Base-by-base conservation (phyloP, 2,888 invertebrate genomes). In the Bimastos eiseni region DNA sequence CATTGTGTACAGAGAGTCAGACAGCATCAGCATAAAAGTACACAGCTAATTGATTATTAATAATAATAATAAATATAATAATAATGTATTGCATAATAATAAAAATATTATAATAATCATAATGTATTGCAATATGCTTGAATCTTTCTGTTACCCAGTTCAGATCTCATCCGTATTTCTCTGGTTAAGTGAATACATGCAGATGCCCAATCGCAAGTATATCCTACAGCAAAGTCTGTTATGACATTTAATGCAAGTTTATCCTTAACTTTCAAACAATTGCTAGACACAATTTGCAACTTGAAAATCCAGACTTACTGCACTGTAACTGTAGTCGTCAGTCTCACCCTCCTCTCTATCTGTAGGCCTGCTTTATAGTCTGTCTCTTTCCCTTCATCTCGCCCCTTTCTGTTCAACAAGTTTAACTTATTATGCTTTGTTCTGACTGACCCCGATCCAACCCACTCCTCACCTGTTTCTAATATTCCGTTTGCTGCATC, bases 361-460 rank as follows among this genome's bases (percentile, higher is more conserved):
- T 70, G 49, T 49, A 5, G 21, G 49, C 13, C 49, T 24, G 30
- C 17, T 1, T 70, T 55, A 3, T 55, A 4, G 11, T n/a, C 70
- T n/a, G 30, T 70, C 70, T 70, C 8, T 70, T n/a, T 17, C 30
- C 17, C 30, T 70, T 11, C n/a, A 21, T 49, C 24, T 49, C 44
- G 17, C 49, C 24, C 21, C 49, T 24, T 5, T 2, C 49, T 49
- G n/a, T 70, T n/a, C 70, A 70, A 70, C 70, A 70, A n/a, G 70
- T 70, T 70, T 70, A n/a, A 70, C 70, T 70, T 70, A 70, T 70
- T 70, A 70, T 70, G 70, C 70, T 70, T 70, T 70, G 70, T n/a
- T 70, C 70, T 70, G 30, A 70, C 70, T 70, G 70, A 70, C 70
- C n/a, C n/a, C 70, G 0, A 70, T 70, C 70, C 70, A 70, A n/a